These are phyloP conservation scores for Drosophila ironensis DNA, from an alignment of 1,140 invertebrate species.

Conservation along the genomic window DNA sequence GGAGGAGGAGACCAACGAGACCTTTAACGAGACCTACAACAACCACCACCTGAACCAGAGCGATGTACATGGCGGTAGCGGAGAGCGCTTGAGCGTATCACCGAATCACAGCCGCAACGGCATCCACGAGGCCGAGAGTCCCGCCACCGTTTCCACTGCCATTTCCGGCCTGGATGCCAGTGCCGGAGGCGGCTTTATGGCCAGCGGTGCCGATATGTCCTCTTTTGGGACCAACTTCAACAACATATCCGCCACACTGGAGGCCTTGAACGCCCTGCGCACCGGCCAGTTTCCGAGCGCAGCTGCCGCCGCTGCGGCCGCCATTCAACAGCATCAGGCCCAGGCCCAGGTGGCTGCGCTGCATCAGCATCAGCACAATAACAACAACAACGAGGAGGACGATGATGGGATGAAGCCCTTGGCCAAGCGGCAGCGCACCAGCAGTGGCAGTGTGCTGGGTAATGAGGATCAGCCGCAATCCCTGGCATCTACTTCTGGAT, in stretches of 20 bases:
- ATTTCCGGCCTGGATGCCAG: conserved; percentile 35
- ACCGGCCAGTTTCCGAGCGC: conserved; percentile 71
- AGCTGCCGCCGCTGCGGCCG: conserved; percentile 70
- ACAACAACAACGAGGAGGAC: conserved; percentile 60
- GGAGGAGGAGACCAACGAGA: conserved; percentile 77
- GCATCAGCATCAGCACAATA: conserved; percentile 52
- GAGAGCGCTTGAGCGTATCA: conserved; percentile 69
- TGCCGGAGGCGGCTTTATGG: conserved; percentile 47
- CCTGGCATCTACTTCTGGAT: conserved; percentile 7
- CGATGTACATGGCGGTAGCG: conserved; percentile 47
- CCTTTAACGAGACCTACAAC: conserved; percentile 73
- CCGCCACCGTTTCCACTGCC: conserved; percentile 35
- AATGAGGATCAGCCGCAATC: conserved; percentile 48
- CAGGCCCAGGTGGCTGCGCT: conserved; percentile 54
- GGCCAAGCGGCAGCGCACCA: conserved; percentile 70
- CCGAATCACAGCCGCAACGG: conserved; percentile 75
- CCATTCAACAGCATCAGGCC: conserved; percentile 73
- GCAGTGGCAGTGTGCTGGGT: conserved; percentile 46
- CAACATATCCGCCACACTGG: conserved; percentile 79
- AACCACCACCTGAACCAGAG: conserved; percentile 48
- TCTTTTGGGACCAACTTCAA: conserved; percentile 72
- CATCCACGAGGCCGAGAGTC: conserved; percentile 67
- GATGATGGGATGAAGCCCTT: conserved; percentile 51
- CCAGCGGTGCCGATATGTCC: conserved; percentile 53
- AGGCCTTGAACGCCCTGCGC: conserved; percentile 75